A percentile compares a stretch with the other conserved stretches of the same genome.
Conservation (phyloP, 2,797 vertebrate species). For the Chloroceryle amazona region DNA sequence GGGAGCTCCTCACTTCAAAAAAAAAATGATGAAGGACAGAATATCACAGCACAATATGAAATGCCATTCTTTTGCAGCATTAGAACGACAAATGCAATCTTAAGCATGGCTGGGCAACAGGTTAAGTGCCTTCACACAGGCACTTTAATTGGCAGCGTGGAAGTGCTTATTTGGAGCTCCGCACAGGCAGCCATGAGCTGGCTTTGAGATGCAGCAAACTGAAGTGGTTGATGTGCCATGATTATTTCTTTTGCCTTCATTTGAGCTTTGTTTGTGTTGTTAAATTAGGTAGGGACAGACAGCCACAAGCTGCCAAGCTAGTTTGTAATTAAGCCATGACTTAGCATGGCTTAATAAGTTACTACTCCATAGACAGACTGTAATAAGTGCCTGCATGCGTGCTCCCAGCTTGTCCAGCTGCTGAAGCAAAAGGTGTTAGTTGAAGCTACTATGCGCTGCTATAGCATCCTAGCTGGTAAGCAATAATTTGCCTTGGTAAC, state of each 20-base stretch:
- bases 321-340: constrained; percentile 67
- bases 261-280: constrained; percentile 30
- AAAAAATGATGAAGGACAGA: not conserved
- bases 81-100: constrained; percentile 9
- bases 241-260: constrained; percentile 43
- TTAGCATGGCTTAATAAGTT: constrained; percentile 59
- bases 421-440: not conserved
- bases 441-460: not conserved
- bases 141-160: not conserved
- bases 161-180: not conserved
- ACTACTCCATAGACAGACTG: not conserved
- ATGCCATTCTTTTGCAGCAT: constrained; percentile 4
- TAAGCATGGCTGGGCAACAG: constrained; percentile 5
- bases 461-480: not conserved
- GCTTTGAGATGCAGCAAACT: constrained; percentile 8
- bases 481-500: not conserved
- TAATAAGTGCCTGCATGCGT: constrained; percentile 32
- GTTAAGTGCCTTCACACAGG: constrained; percentile 21
- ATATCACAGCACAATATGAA: not conserved
- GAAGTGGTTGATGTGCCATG: not conserved
- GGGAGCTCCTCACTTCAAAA: not conserved
- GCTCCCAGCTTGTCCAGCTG: constrained; percentile 2
- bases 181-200: constrained; percentile 11
- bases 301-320: constrained; percentile 65
- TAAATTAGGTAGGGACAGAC: constrained; percentile 41